Percentiles rank a stretch among this genome's conserved stretches.
These are phyloP conservation scores for Therioaphis trifolii DNA, from an alignment of 2,888 invertebrate species.

Conservation along the genomic window DNA sequence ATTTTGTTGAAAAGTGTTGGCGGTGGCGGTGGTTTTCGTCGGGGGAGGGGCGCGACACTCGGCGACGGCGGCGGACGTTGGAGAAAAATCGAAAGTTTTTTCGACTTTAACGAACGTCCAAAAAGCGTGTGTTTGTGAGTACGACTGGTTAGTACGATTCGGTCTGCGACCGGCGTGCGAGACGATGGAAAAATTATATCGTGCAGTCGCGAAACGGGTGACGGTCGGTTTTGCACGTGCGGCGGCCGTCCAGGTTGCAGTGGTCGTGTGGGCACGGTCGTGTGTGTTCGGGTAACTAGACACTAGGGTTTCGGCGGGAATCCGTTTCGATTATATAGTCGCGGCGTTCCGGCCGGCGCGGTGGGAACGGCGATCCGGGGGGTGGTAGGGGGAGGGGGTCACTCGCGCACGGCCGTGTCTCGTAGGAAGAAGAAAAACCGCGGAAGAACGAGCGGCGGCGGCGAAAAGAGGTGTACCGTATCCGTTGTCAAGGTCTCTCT, in stretches of 20 bases:
- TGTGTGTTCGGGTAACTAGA: constrained; percentile 46
- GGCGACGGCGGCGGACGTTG: background rate
- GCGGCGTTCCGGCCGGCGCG: constrained; percentile 1
- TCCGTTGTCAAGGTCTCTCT: constrained; percentile 55
- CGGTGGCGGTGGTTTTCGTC: too few relatives aligned
- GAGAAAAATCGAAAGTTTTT: background rate
- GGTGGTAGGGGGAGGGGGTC: constrained; percentile 19
- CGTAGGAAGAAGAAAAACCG: constrained; percentile 57
- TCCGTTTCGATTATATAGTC: constrained; percentile 58
- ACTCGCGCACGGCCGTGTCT: background rate
- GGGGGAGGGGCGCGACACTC: too few relatives aligned
- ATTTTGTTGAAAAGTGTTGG: constrained; percentile 34
- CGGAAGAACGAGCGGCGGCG: constrained; percentile 51
- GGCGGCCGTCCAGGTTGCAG: too few relatives aligned
- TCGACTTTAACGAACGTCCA: background rate
- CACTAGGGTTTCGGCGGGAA: constrained; percentile 58
- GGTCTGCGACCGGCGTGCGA: background rate
- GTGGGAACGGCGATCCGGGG: constrained; percentile 20
- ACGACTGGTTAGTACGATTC: too few relatives aligned
- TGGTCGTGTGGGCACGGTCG: constrained; percentile 2
- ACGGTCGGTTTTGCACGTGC: too few relatives aligned
- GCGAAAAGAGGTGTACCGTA: constrained; percentile 37
- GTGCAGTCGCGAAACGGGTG: too few relatives aligned
- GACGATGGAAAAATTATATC: too few relatives aligned
- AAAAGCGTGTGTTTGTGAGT: too few relatives aligned